Evolutionary conservation across 2,797 vertebrate genomes (phyloP), one percentile per base, ranked within the genome.

Genomic region (Acipenser ruthenus): DNA sequence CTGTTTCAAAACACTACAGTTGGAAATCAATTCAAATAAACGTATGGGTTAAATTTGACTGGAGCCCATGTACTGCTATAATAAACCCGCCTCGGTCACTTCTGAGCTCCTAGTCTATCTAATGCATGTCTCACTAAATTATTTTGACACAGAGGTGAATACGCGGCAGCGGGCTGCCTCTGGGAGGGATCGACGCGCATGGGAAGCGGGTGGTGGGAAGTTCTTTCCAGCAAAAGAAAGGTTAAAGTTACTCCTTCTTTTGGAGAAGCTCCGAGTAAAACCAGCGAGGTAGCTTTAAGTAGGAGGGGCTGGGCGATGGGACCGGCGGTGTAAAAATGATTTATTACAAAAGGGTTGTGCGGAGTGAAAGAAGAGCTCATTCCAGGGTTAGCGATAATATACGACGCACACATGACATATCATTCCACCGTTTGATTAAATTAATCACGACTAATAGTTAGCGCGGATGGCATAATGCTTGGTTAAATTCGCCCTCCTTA

Each of bases 291-390:
- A 82, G 84, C 85, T 89, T 90, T 89, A 88, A 88, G 87, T 83
- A 85, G 85, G 85, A 84, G 85, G 85, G 84, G 81, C 81, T 77
- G 80, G 71, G 68, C 78, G 74, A 47, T 71, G 65, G 82, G 86
- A 85, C 81, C 84, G 86, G 83, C 83, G 85, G 82, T 84, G 78
- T 81, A 79, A 79, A 37, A 75, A 78, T 86, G 87, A 90, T 90
- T 89, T 88, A 88, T 88, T 83, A 80, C 78, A 75, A 76, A 79
- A 74, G 73, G 75, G 72, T 74, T 65, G 71, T 69, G 71, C 67
- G 67, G 69, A 72, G 68, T 69, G 67, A 71, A 69, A 76, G 65
- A n/a, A 58, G 13, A 58, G 1, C 6, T 37, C 23, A 37, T 37
- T 37, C 23, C 23, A 37, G 23, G 23, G 2, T 37, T 37, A 37